Evolutionary conservation across 2,113 vertebrate species (phyloP).

Genomic region (Lepus europaeus): DNA sequence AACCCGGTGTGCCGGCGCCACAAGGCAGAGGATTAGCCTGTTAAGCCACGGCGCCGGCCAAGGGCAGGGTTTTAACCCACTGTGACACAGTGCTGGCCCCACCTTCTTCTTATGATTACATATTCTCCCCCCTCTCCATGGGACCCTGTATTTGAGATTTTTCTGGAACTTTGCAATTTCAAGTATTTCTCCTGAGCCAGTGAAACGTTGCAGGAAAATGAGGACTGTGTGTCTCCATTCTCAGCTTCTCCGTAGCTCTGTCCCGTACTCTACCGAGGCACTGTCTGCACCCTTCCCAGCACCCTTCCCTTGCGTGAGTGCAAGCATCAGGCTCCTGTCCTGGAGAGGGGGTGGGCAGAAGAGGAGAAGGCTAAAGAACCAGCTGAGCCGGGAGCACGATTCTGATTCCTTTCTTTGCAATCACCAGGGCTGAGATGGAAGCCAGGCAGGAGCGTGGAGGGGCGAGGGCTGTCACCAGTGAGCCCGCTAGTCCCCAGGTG

Average conservation of each 20-base stretch:
- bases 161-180: constrained; percentile 56
- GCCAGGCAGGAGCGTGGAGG: not conserved
- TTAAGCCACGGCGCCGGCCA: too few relatives aligned
- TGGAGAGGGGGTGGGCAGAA: not conserved
- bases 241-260: constrained; percentile 41
- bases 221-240: not conserved
- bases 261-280: not conserved
- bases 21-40: too few relatives aligned
- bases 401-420: not conserved
- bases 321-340: not conserved
- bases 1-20: too few relatives aligned
- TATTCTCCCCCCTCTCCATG: not conserved
- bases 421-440: not conserved
- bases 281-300: not conserved
- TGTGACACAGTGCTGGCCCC: too few relatives aligned
- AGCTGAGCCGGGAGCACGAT: not conserved
- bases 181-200: constrained; percentile 43
- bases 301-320: not conserved
- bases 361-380: not conserved
- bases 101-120: not conserved
- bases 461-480: not conserved
- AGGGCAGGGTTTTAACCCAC: too few relatives aligned
- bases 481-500: not conserved
- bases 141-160: not conserved
- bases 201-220: constrained; percentile 57